Percentiles rank a stretch among this genome's conserved stretches.
These are phyloP conservation scores for Eupeodes luniger DNA, from an alignment of 2,888 invertebrate species.

Conservation along the genomic window DNA sequence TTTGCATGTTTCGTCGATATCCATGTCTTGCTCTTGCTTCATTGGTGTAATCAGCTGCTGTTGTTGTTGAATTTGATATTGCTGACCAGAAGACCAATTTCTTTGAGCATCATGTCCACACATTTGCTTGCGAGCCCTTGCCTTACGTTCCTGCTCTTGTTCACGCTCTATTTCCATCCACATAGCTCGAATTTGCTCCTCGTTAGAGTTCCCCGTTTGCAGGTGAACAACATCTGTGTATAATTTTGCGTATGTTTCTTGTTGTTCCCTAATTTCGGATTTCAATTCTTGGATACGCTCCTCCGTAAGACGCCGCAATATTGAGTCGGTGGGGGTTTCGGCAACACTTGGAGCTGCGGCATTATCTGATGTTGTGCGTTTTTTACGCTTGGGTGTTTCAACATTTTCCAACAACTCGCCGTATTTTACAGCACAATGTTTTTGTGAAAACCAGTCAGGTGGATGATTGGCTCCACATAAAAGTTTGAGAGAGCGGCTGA, in stretches of 20 bases:
- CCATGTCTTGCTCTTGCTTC: constrained; percentile 77
- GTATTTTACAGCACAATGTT: constrained; percentile 95
- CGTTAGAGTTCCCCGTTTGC: constrained; percentile 86
- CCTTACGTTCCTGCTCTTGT: constrained; percentile 85
- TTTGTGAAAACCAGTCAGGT: constrained; percentile 95
- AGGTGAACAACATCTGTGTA: constrained; percentile 86
- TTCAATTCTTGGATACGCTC: constrained; percentile 92
- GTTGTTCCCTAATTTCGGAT: constrained; percentile 88
- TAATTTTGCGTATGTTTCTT: constrained; percentile 89
- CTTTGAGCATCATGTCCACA: constrained; percentile 85
- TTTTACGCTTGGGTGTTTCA: constrained; percentile 94
- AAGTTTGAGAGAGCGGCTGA: constrained; percentile 91
- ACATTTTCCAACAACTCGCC: constrained; percentile 91
- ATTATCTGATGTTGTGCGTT: constrained; percentile 84
- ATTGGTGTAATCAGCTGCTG: constrained; percentile 29
- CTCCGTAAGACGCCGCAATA: constrained; percentile 90
- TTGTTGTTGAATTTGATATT: constrained; percentile 24
- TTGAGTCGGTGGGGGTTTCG: constrained; percentile 91
- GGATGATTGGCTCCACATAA: constrained; percentile 87
- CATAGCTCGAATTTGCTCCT: constrained; percentile 90
- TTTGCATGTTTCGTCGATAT: constrained; percentile 78
- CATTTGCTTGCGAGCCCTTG: constrained; percentile 87
- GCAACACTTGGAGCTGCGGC: constrained; percentile 82
- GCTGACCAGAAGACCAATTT: constrained; percentile 85
- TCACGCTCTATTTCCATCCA: constrained; percentile 90